phyloP scores from a whole-genome alignment of 2,113 vertebrate species.

The Phylloscopus trochiloides region DNA sequence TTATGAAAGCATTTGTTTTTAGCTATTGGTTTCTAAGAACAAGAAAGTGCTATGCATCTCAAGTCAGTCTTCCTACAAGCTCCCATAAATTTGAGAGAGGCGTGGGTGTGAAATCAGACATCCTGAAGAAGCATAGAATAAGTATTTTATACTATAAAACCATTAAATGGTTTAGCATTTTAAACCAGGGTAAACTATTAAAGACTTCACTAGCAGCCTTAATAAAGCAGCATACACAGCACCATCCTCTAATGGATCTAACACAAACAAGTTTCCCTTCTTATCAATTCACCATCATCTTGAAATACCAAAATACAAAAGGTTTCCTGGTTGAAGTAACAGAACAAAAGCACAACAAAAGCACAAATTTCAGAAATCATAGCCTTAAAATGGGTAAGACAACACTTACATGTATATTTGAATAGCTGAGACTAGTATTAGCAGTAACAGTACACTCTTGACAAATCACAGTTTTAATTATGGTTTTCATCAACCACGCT shows the following conservation, averaged over 20 bases:
- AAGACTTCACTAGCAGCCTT: not conserved
- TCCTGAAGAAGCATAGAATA: not conserved
- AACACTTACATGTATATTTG: not conserved
- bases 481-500: conserved; percentile 63
- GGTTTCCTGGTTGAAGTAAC: not conserved
- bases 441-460: conserved; percentile 13
- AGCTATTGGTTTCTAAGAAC: not conserved
- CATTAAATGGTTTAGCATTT: not conserved
- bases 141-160: not conserved
- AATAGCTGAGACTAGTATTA: not conserved
- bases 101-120: not conserved
- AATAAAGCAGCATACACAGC: not conserved
- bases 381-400: not conserved
- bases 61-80: not conserved
- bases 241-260: not conserved
- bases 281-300: not conserved
- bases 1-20: not conserved
- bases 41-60: not conserved
- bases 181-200: not conserved
- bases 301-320: not conserved
- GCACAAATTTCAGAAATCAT: not conserved
- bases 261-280: not conserved
- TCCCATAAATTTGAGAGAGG: not conserved
- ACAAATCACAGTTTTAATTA: conserved; percentile 71
- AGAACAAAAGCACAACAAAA: not conserved